Conservation (phyloP, 2,888 invertebrate genomes). For the Drosophila mimica region DNA sequence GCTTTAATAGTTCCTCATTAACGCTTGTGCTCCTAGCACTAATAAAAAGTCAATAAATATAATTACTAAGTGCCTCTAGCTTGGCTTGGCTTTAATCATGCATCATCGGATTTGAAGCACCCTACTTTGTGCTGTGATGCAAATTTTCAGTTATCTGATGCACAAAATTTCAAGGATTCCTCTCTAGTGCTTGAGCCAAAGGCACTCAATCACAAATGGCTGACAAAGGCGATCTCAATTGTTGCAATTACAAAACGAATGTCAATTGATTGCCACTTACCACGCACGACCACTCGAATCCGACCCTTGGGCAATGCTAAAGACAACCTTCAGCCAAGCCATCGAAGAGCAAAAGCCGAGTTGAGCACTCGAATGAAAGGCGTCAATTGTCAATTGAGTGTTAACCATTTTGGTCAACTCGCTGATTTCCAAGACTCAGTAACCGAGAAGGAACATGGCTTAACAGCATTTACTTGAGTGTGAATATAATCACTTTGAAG, state of each 20-base stretch:
- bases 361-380: slow-evolving; percentile 7
- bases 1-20: neutral
- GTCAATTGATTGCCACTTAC: slow-evolving; percentile 70
- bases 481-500: neutral
- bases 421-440: neutral
- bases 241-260: slow-evolving; percentile 64
- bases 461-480: neutral
- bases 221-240: slow-evolving; percentile 49
- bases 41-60: neutral
- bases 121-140: slow-evolving; percentile 22
- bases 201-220: slow-evolving; percentile 28
- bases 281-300: slow-evolving; percentile 44
- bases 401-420: neutral
- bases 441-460: neutral
- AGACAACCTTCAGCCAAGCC: slow-evolving; percentile 14
- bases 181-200: neutral
- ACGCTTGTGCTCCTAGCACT: neutral
- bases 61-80: neutral
- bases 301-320: slow-evolving; percentile 7
- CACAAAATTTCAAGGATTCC: slow-evolving; percentile 6
- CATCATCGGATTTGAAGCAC: slow-evolving; percentile 25
- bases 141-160: slow-evolving; percentile 27
- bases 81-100: neutral
- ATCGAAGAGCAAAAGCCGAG: slow-evolving; percentile 2
- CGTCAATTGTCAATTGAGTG: slow-evolving; percentile 19